Conservation (phyloP, 2,797 vertebrate species). For the Sebastes hopkinsi region DNA sequence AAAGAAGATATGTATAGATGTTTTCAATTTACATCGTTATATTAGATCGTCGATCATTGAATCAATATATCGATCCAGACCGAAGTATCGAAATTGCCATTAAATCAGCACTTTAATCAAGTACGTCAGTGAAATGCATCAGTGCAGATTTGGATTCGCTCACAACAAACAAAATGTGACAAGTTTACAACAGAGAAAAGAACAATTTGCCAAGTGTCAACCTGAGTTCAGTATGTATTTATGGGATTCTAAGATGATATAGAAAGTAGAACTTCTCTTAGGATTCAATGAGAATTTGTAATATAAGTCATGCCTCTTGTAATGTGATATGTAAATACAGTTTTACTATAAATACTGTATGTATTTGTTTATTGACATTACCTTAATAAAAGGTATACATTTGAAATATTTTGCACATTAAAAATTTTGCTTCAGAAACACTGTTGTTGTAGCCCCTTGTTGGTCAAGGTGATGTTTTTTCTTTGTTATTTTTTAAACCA, state of each 20-base stretch:
- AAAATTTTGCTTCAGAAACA: background rate
- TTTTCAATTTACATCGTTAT: too few relatives aligned
- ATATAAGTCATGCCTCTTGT: constrained; percentile 43
- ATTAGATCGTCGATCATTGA: too few relatives aligned
- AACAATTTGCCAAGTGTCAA: constrained; percentile 62
- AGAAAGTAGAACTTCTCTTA: constrained; percentile 19
- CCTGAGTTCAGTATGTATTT: constrained; percentile 46
- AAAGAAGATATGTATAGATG: too few relatives aligned
- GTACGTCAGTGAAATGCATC: constrained; percentile 3
- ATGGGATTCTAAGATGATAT: constrained; percentile 32
- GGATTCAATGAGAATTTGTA: constrained; percentile 29
- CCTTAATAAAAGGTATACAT: constrained; percentile 61
- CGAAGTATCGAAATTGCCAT: background rate
- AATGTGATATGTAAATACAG: constrained; percentile 69
- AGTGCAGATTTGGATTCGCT: background rate
- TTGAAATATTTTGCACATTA: constrained; percentile 45
- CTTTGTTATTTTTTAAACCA: background rate
- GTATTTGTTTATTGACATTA: constrained; percentile 54
- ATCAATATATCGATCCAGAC: too few relatives aligned
- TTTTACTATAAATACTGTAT: constrained; percentile 48
- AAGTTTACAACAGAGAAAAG: constrained; percentile 47
- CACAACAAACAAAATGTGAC: background rate
- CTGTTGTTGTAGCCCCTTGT: background rate
- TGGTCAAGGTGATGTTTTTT: background rate
- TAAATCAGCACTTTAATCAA: constrained; percentile 35